Evolutionary conservation across 2,888 invertebrate species (phyloP), one percentile per base, ranked within the genome.

Genomic region (Drosophila kambysellisi): DNA sequence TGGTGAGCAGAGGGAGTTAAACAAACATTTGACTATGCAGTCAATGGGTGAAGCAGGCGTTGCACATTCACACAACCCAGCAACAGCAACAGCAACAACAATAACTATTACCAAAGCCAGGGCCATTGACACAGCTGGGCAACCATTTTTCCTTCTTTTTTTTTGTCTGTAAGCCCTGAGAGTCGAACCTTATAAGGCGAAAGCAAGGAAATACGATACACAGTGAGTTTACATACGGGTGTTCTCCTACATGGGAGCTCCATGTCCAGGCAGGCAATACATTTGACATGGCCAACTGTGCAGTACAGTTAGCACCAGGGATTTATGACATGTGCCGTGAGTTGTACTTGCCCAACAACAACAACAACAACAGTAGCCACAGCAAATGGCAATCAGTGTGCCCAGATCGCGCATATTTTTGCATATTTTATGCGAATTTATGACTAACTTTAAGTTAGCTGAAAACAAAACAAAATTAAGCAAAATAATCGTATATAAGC

Each of bases 71-170:
- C 41, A 59, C 54, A 73, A 39, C 5, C n/a, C 51, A 43, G 15
- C 46, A 51, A 53, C 11, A 48, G 8, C 48, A 51, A 7, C 46
- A 41, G 17, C 53, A 61, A 72, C 48, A 46, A 46, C 29, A 58
- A 30, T 30, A 59, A 32, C 51, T 65, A 51, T 54, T 43, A 48
- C 52, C 33, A 39, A 48, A 56, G 52, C 54, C 79, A 66, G 79
- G 61, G 76, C 81, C 77, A 78, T 80, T 78, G 78, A 78, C 78
- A 81, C 77, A 81, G 64, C 81, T 77, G 78, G 72, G 73, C 77
- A 81, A 57, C 52, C 52, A 60, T 70, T 33, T 32, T 29, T 25
- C 9, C 8, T 32, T 33, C n/a, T 41, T 3, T 54, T 59, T 32
- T 54, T 53, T 25, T 20, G 51, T 59, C 51, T 20, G 81, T 68